Evolutionary conservation across 1,140 invertebrate genomes (phyloP).

Genomic region (Sycobia sp.): DNA sequence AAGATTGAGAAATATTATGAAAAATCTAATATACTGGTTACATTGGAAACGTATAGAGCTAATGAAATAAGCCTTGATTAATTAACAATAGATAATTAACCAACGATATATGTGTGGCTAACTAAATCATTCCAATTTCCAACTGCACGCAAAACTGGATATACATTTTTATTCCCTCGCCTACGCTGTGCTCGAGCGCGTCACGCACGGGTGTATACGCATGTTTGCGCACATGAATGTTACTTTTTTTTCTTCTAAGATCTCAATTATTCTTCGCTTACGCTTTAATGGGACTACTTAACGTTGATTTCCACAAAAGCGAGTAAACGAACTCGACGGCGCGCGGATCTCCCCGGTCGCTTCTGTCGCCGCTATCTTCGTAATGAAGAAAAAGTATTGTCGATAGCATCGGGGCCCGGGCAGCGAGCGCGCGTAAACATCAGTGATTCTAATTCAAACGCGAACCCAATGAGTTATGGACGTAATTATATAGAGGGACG

Average conservation of each 20-base stretch:
- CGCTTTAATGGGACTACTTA: slow-evolving; percentile 21
- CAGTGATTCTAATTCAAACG: slow-evolving; percentile 13
- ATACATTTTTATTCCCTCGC: too few species aligned
- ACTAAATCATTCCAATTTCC: slow-evolving; percentile 20
- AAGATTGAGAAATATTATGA: too few species aligned
- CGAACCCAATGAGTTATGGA: slow-evolving; percentile 28
- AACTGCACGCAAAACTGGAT: neutral
- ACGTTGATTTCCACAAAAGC: slow-evolving; percentile 8
- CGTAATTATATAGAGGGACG: slow-evolving; percentile 31
- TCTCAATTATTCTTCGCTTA: slow-evolving; percentile 12
- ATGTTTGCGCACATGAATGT: slow-evolving; percentile 6
- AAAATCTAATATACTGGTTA: neutral
- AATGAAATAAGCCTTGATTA: slow-evolving; percentile 15
- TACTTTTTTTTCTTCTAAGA: slow-evolving; percentile 9
- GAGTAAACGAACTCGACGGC: neutral
- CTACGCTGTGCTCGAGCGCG: too few species aligned
- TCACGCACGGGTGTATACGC: too few species aligned
- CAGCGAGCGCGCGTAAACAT: neutral
- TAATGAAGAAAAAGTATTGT: slow-evolving; percentile 37
- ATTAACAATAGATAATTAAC: slow-evolving; percentile 22
- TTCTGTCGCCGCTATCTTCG: slow-evolving; percentile 23
- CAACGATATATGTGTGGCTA: slow-evolving; percentile 11
- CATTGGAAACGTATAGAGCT: neutral
- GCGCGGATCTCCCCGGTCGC: neutral
- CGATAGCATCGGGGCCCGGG: slow-evolving; percentile 16